These are phyloP conservation scores for Acestrorhynchus altus DNA, from an alignment of 2,797 vertebrate genomes.

Conservation along the genomic window DNA sequence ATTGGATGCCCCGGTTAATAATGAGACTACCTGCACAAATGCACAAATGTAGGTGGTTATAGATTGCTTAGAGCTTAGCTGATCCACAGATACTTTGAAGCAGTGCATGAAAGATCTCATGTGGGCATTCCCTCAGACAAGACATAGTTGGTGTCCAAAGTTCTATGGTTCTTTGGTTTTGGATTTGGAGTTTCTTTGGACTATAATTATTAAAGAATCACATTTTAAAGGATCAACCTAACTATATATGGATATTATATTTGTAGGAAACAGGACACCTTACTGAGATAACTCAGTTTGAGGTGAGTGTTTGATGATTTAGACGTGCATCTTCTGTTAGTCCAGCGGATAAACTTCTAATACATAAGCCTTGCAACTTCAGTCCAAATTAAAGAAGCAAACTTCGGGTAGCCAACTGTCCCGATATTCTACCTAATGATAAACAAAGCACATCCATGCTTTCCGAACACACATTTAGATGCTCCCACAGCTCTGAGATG, in stretches of 20 bases:
- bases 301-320: no score
- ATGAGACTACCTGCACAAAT: neutral
- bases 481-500: neutral
- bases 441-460: neutral
- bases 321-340: no score
- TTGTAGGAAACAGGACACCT: no score
- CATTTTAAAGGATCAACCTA: no score
- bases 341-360: neutral
- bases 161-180: no score
- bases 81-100: neutral
- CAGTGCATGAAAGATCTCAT: neutral
- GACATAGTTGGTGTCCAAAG: neutral
- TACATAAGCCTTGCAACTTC: neutral
- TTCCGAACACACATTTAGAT: neutral
- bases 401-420: neutral
- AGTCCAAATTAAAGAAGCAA: neutral
- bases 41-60: neutral
- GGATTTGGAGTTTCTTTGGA: no score
- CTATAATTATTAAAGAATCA: no score
- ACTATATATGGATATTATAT: no score
- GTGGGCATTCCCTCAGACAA: neutral
- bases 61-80: neutral
- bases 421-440: neutral
- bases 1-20: neutral
- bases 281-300: no score